These are phyloP conservation scores for Temnothorax nylanderi DNA, from an alignment of 1,140 invertebrate genomes.

Conservation along the genomic window DNA sequence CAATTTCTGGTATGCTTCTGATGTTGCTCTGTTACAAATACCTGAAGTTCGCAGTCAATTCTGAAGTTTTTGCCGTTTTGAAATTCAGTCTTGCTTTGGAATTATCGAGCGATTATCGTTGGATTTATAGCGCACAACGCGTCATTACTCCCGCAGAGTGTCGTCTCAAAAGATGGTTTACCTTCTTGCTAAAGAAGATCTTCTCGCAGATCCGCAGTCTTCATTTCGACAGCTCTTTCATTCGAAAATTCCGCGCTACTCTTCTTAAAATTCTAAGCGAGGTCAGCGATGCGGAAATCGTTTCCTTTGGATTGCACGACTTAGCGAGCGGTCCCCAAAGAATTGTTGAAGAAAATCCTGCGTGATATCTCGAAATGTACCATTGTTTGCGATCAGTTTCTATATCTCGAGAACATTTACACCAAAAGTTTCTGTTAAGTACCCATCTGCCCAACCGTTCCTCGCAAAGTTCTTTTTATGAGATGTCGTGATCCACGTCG, in stretches of 20 bases:
- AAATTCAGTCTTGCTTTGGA: neutral
- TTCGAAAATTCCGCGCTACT: slow-evolving; percentile 35
- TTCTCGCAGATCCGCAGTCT: neutral
- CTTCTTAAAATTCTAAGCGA: slow-evolving; percentile 44
- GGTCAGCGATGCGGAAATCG: slow-evolving; percentile 45
- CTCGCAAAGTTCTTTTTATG: slow-evolving; percentile 48
- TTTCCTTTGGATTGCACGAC: slow-evolving; percentile 48
- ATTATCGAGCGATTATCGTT: neutral
- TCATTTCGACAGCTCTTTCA: slow-evolving; percentile 14
- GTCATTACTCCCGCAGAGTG: neutral
- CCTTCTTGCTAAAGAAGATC: neutral
- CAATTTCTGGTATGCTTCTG: neutral
- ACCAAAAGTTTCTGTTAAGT: slow-evolving; percentile 56
- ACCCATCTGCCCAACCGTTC: slow-evolving; percentile 46
- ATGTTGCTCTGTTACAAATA: neutral
- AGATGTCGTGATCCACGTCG: slow-evolving; percentile 15
- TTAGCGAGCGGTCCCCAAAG: slow-evolving; percentile 46
- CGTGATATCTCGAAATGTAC: slow-evolving; percentile 47
- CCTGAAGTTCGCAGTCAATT: neutral
- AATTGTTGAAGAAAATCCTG: slow-evolving; percentile 56
- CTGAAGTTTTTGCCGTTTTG: neutral
- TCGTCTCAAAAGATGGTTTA: neutral
- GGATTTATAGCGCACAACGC: neutral
- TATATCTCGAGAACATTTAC: slow-evolving; percentile 55
- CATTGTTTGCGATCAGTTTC: slow-evolving; percentile 61